phyloP scores from a whole-genome alignment of 2,888 invertebrate genomes.

The Melieria omissa region DNA sequence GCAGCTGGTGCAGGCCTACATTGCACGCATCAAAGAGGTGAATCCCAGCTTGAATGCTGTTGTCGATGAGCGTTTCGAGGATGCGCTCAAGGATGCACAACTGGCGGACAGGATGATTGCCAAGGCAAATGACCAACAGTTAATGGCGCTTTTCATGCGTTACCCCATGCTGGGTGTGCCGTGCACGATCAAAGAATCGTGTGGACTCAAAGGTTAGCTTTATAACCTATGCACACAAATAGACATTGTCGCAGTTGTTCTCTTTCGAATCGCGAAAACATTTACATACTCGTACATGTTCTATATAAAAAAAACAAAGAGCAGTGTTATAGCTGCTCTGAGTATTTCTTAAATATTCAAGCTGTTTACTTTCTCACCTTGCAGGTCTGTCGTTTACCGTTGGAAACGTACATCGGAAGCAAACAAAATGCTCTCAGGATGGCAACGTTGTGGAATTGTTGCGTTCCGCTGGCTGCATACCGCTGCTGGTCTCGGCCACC shows the following conservation, averaged over 20 bases:
- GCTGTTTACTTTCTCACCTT: conserved; percentile 7
- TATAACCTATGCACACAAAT: not conserved
- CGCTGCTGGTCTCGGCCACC: conserved; percentile 84
- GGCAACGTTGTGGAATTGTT: conserved; percentile 75
- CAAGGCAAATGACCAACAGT: conserved; percentile 50
- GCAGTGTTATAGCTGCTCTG: too few species aligned
- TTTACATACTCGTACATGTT: not conserved
- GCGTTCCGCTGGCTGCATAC: conserved; percentile 82
- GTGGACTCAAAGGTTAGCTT: conserved; percentile 75
- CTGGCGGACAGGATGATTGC: conserved; percentile 69
- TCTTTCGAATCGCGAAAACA: conserved; percentile 19
- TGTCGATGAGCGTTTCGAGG: conserved; percentile 74
- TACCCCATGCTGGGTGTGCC: conserved; percentile 85
- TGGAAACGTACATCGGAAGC: conserved; percentile 71
- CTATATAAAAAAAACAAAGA: not conserved
- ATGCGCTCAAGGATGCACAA: conserved; percentile 75
- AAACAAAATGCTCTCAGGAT: conserved; percentile 72
- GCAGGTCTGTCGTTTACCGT: conserved; percentile 77
- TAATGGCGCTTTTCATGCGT: conserved; percentile 61
- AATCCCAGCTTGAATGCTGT: conserved; percentile 79
- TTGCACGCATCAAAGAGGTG: conserved; percentile 74
- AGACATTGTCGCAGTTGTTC: not conserved
- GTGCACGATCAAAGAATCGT: conserved; percentile 84
- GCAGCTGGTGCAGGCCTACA: conserved; percentile 72
- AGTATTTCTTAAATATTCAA: too few species aligned